Evolutionary conservation across 2,113 vertebrate genomes (phyloP), one percentile per base, ranked within the genome.

Genomic region (Pitta sordida): DNA sequence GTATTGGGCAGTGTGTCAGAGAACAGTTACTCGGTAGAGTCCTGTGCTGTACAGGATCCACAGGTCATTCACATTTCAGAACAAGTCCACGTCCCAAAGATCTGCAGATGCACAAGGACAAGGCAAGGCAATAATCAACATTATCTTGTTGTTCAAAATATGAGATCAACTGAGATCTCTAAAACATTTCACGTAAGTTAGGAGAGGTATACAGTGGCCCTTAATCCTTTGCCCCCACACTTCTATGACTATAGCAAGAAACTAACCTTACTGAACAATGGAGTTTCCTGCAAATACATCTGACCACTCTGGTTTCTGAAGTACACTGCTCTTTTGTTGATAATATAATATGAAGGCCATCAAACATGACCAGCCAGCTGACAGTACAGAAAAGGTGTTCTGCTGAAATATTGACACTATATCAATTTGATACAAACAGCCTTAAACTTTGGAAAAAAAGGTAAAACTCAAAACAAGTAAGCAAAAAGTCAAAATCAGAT

Each of bases 1-100:
- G 29, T 43, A 13, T 26, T 70, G 37, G 15, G 17, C 2, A 2
- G 19, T 3, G 0, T 29, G 10, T 23, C 5, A 3, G 39, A 55
- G n/a, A 27, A 59, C 11, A 53, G 41, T 22, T 24, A 53, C 8
- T 11, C 7, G 7, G 16, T 3, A 36, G 30, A 51, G 15, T 7
- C 17, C 27, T 37, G 39, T 13, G 22, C 16, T 11, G 30, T 29
- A 18, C 8, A 21, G 69, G 30, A 48, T 53, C 26, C 18, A 9
- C 1, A 4, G 62, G 51, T 30, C 2, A 1, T 17, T 29, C 7
- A 36, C 49, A 21, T 6, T 13, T 64, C 30, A 20, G 36, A n/a
- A n/a, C 37, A 30, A 23, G 15, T 16, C 14, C 14, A 71, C 22
- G 41, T 74, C 52, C 15, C 36, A 51, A 11, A 70, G 62, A 60